Conservation (phyloP, 2,888 invertebrate species). For the Pharmacophagus antenor region DNA sequence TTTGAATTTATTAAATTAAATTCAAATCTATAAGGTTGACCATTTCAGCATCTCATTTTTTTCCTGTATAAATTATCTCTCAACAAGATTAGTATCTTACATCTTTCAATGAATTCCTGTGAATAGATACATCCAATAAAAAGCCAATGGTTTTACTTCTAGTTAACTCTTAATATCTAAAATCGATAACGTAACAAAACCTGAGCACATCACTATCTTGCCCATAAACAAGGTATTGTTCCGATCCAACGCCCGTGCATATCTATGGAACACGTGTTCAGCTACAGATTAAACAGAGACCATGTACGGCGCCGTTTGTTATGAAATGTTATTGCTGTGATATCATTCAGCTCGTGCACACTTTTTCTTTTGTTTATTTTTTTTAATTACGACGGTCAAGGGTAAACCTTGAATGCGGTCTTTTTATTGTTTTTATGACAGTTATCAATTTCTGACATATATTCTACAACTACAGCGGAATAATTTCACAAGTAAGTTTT, state of each 20-base stretch:
- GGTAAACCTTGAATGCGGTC: background rate
- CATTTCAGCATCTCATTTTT: too few relatives aligned
- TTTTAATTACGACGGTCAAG: background rate
- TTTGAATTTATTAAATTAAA: too few relatives aligned
- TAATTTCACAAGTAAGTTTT: too few relatives aligned
- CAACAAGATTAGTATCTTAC: too few relatives aligned
- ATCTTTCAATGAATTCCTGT: too few relatives aligned
- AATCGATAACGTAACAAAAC: background rate
- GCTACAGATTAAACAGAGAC: slow-evolving; percentile 17
- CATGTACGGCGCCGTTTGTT: slow-evolving; percentile 18
- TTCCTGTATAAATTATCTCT: too few relatives aligned
- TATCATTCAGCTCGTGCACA: background rate
- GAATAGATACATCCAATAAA: too few relatives aligned
- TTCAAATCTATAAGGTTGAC: too few relatives aligned
- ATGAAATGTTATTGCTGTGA: slow-evolving; percentile 19
- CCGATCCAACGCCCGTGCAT: slow-evolving; percentile 12
- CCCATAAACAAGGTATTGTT: slow-evolving; percentile 26
- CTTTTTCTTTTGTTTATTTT: slow-evolving; percentile 19
- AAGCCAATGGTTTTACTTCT: too few relatives aligned
- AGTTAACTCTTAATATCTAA: background rate
- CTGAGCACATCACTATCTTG: slow-evolving; percentile 7
- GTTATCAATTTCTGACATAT: too few relatives aligned
- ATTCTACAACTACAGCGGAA: too few relatives aligned
- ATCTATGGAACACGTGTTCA: slow-evolving; percentile 23
- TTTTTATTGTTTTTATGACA: background rate